Evolutionary conservation across 1,140 invertebrate species (phyloP).

Genomic region (Diabrotica virgifera): DNA sequence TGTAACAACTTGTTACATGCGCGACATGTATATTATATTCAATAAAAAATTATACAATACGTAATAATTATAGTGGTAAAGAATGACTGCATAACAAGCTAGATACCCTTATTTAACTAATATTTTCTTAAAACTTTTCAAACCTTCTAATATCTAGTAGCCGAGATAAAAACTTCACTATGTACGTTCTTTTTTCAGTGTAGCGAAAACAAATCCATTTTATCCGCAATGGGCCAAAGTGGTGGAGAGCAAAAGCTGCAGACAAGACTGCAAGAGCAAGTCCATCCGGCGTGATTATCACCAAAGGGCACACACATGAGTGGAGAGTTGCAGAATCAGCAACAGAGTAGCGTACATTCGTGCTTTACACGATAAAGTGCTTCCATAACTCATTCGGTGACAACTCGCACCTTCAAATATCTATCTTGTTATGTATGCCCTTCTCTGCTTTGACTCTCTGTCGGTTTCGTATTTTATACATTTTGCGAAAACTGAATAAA

Average conservation of each 20-base stretch:
- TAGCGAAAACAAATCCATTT: background rate
- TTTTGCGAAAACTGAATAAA: too few relatives aligned
- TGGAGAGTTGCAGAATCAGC: conserved; percentile 39
- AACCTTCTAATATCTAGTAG: too few relatives aligned
- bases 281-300: conserved; percentile 32
- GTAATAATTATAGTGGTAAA: too few relatives aligned
- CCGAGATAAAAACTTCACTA: background rate
- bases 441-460: background rate
- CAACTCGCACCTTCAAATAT: conserved; percentile 22
- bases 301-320: conserved; percentile 36
- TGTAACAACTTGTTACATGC: too few relatives aligned
- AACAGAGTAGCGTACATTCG: conserved; percentile 24
- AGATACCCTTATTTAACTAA: too few relatives aligned
- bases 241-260: background rate
- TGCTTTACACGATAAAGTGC: conserved; percentile 32
- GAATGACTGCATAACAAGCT: too few relatives aligned
- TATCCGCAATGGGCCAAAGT: conserved; percentile 4
- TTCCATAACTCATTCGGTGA: conserved; percentile 31
- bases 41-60: too few relatives aligned
- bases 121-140: too few relatives aligned
- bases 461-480: too few relatives aligned
- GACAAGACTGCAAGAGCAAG: conserved; percentile 3
- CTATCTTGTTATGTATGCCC: conserved; percentile 10
- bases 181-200: too few relatives aligned
- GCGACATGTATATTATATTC: too few relatives aligned